Evolutionary conservation across 2,113 vertebrate species (phyloP).

Genomic region (Antigone vipio): DNA sequence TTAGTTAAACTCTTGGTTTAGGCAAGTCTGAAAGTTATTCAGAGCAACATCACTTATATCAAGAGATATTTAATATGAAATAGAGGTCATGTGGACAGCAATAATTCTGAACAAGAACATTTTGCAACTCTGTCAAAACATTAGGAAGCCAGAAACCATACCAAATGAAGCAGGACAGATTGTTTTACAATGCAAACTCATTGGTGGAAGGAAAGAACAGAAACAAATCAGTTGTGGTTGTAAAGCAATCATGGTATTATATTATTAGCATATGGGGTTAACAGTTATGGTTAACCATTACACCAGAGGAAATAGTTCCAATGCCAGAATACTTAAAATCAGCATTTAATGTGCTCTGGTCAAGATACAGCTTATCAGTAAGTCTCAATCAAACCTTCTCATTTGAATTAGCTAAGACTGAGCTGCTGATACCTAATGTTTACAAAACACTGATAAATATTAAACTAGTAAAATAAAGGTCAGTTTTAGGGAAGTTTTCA

Average conservation of each 20-base stretch:
- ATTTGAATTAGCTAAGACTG: background rate
- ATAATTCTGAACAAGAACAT: background rate
- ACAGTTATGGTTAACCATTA: constrained; percentile 9
- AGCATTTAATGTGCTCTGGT: background rate
- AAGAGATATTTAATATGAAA: background rate
- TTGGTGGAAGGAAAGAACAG: background rate
- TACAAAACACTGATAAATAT: background rate
- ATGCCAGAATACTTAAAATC: background rate
- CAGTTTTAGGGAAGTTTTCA: background rate
- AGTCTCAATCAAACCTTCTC: background rate
- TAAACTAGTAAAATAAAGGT: background rate
- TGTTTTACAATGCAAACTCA: background rate
- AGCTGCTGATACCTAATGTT: background rate
- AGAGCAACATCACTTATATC: background rate
- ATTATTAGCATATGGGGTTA: background rate
- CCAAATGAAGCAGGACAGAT: background rate
- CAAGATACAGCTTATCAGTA: background rate
- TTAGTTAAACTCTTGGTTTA: background rate
- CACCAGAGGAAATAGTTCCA: background rate
- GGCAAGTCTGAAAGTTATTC: background rate
- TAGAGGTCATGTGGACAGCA: background rate
- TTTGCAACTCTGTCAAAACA: background rate
- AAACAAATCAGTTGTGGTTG: background rate
- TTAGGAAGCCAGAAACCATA: background rate
- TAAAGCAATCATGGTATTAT: background rate